phyloP scores from a whole-genome alignment of 1,140 invertebrate genomes.

The Hylyphantes graminicola region DNA sequence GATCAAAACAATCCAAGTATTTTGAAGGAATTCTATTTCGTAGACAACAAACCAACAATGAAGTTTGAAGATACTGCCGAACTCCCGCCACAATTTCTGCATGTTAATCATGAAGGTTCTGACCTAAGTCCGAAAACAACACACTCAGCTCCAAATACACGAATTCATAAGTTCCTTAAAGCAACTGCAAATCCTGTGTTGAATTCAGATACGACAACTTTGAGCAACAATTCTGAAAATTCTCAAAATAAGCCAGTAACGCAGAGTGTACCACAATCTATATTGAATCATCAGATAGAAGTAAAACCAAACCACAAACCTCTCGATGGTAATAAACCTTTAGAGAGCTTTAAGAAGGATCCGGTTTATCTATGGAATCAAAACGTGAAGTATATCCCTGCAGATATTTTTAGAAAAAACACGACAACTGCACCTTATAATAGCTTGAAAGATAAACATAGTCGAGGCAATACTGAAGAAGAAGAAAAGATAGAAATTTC shows the following conservation, averaged over 20 bases:
- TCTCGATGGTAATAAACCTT: not conserved
- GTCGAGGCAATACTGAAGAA: not conserved
- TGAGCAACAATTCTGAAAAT: not conserved
- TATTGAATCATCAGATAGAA: not conserved
- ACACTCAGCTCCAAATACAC: not conserved
- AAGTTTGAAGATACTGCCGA: not conserved
- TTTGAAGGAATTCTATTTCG: slow-evolving; percentile 15
- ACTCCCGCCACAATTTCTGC: slow-evolving; percentile 12
- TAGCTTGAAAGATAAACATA: not conserved
- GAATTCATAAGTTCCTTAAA: not conserved
- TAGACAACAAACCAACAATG: not conserved
- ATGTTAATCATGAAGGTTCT: not conserved
- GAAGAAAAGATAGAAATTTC: not conserved
- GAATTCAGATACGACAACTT: not conserved
- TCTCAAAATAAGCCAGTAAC: too few species aligned
- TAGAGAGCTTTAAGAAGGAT: not conserved
- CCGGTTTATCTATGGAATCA: not conserved
- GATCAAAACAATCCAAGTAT: not conserved
- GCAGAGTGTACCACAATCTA: not conserved
- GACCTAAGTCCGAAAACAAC: not conserved
- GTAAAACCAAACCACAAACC: not conserved
- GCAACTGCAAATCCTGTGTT: not conserved
- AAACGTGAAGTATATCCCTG: slow-evolving; percentile 19
- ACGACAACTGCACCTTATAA: not conserved
- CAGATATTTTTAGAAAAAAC: slow-evolving; percentile 35